Conservation (phyloP, 2,888 invertebrate genomes). For the Heteromurus nitidus region DNA sequence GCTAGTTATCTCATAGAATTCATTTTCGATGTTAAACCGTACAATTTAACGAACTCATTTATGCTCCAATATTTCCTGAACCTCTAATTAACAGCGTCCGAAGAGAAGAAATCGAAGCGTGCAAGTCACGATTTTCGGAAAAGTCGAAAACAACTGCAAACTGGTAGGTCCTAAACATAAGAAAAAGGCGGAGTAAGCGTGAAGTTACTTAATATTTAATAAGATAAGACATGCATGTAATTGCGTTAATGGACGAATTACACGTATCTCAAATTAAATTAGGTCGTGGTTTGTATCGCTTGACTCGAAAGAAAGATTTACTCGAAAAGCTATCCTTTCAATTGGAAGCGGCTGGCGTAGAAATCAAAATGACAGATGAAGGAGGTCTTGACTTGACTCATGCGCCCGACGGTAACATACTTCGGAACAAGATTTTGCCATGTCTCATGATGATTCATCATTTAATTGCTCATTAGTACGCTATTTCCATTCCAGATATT, state of each 20-base stretch:
- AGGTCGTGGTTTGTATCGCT: constrained; percentile 13
- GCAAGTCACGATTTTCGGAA: no score
- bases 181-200: no score
- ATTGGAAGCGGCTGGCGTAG: neutral
- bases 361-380: constrained; percentile 15
- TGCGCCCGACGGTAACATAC: constrained; percentile 20
- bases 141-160: no score
- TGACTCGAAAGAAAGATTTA: neutral
- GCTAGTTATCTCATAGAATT: no score
- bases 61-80: no score
- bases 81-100: neutral
- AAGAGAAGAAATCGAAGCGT: neutral
- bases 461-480: no score
- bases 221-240: neutral
- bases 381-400: neutral
- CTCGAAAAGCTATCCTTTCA: neutral
- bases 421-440: neutral
- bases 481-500: neutral
- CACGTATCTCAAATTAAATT: neutral
- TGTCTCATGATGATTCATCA: neutral
- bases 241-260: neutral
- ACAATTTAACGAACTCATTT: no score
- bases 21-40: no score
- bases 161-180: no score
- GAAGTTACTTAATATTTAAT: no score